These are phyloP conservation scores for Actinostola sp. DNA, from an alignment of 92 coral and sea anemone species.

Conservation along the genomic window DNA sequence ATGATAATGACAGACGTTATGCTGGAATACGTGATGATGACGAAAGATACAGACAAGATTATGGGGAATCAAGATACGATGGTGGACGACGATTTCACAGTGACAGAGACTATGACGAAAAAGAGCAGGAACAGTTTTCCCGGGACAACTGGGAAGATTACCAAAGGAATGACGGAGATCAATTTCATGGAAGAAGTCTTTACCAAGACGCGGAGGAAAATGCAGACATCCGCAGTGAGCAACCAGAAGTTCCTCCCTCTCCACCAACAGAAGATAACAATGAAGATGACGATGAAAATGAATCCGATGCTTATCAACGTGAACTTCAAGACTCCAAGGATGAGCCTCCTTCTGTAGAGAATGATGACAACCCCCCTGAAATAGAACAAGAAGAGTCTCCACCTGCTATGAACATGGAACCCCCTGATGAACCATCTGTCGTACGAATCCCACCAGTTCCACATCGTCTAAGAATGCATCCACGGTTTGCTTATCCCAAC, in stretches of 20 bases:
- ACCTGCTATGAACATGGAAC: slow-evolving; percentile 6
- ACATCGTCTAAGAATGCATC: neutral
- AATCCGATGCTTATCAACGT: slow-evolving; percentile 31
- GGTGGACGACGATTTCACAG: slow-evolving; percentile 18
- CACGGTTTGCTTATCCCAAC: slow-evolving; percentile 9
- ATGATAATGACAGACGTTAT: slow-evolving; percentile 34
- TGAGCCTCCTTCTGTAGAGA: slow-evolving; percentile 25
- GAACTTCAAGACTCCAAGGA: slow-evolving; percentile 47
- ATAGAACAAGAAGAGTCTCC: slow-evolving; percentile 34
- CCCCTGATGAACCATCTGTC: slow-evolving; percentile 28
- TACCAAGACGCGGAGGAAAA: slow-evolving; percentile 24
- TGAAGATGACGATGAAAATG: slow-evolving; percentile 61
- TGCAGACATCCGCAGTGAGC: slow-evolving; percentile 23
- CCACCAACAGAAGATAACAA: slow-evolving; percentile 28
- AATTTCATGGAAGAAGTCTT: neutral
- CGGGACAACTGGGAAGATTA: slow-evolving; percentile 9
- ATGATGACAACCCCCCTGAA: slow-evolving; percentile 36
- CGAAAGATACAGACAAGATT: slow-evolving; percentile 35
- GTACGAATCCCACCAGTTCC: slow-evolving; percentile 24
- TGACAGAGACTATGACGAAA: slow-evolving; percentile 16
- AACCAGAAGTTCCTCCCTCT: slow-evolving; percentile 3
- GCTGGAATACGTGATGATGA: slow-evolving; percentile 40
- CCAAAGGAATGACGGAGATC: neutral
- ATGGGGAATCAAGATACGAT: slow-evolving; percentile 31
- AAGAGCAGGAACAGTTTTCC: slow-evolving; percentile 4